These are phyloP conservation scores for Myrmecobius fasciatus DNA, from an alignment of 2,113 vertebrate species.

Conservation along the genomic window DNA sequence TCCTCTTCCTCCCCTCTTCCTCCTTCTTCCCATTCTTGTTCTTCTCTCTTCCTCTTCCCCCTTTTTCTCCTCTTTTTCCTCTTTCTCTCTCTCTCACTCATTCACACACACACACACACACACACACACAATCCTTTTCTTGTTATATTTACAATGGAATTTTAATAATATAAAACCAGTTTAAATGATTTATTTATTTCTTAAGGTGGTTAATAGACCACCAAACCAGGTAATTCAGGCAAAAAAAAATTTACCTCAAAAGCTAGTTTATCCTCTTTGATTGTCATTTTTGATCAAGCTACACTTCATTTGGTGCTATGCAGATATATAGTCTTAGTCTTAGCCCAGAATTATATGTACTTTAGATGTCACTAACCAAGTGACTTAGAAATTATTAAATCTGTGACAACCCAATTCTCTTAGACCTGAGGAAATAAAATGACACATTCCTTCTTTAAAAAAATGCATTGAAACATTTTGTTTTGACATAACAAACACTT, in stretches of 20 bases:
- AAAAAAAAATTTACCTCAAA: conserved; percentile 32
- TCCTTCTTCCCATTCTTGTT: too few relatives aligned
- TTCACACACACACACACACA: neutral
- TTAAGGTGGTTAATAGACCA: neutral
- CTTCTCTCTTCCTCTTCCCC: too few relatives aligned
- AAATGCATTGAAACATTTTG: neutral
- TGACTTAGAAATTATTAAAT: conserved; percentile 14
- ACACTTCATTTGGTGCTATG: conserved; percentile 41
- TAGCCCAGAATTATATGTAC: conserved; percentile 32
- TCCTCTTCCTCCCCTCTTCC: neutral
- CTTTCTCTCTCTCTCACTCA: too few relatives aligned
- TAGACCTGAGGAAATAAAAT: neutral
- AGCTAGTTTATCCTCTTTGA: conserved; percentile 35
- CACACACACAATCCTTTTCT: conserved; percentile 33
- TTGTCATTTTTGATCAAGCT: conserved; percentile 35
- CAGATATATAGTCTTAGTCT: conserved; percentile 21
- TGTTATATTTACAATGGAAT: conserved; percentile 16
- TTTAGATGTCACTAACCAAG: conserved; percentile 48
- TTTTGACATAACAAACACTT: neutral
- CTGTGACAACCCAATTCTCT: conserved; percentile 41
- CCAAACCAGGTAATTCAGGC: conserved; percentile 11
- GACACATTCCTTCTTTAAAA: neutral
- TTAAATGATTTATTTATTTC: neutral
- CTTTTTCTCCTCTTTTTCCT: too few relatives aligned
- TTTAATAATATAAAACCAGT: conserved; percentile 14